Conservation (phyloP, 1,140 invertebrate genomes). For the Philopotamus ludificatus region DNA sequence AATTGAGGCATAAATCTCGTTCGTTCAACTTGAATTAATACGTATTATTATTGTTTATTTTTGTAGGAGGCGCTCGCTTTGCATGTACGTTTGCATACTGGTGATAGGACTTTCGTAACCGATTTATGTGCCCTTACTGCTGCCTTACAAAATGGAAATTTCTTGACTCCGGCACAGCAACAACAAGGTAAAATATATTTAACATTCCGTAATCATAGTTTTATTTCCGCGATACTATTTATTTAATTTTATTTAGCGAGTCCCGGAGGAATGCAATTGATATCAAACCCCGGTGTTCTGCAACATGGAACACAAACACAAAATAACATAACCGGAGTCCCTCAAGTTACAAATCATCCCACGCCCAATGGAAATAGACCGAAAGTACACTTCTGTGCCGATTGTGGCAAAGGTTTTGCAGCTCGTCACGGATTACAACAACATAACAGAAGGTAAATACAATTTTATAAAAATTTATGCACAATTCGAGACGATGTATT, state of each 20-base stretch:
- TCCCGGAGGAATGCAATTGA: constrained; percentile 34
- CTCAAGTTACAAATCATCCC: constrained; percentile 9
- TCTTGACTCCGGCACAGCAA: constrained; percentile 57
- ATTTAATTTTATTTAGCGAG: constrained; percentile 21
- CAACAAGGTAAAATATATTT: constrained; percentile 51
- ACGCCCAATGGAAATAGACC: constrained; percentile 53
- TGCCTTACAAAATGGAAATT: constrained; percentile 68
- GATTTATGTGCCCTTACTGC: constrained; percentile 80
- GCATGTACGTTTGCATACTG: constrained; percentile 78
- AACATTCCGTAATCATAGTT: neutral
- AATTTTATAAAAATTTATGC: neutral
- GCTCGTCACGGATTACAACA: constrained; percentile 78
- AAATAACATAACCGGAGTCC: constrained; percentile 6
- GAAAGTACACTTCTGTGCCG: constrained; percentile 77
- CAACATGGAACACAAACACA: constrained; percentile 35
- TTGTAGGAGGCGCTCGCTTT: constrained; percentile 70
- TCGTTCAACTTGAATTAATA: neutral
- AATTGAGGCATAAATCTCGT: neutral
- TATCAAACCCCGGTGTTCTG: constrained; percentile 44
- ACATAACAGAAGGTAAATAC: constrained; percentile 61
- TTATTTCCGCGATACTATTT: neutral
- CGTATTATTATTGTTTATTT: constrained; percentile 48
- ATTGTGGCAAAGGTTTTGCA: constrained; percentile 82
- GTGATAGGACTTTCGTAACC: constrained; percentile 79
- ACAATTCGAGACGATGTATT: neutral